Evolutionary conservation across 2,113 vertebrate genomes (phyloP), one percentile per base, ranked within the genome.

Genomic region (Cochlearius cochlearius): DNA sequence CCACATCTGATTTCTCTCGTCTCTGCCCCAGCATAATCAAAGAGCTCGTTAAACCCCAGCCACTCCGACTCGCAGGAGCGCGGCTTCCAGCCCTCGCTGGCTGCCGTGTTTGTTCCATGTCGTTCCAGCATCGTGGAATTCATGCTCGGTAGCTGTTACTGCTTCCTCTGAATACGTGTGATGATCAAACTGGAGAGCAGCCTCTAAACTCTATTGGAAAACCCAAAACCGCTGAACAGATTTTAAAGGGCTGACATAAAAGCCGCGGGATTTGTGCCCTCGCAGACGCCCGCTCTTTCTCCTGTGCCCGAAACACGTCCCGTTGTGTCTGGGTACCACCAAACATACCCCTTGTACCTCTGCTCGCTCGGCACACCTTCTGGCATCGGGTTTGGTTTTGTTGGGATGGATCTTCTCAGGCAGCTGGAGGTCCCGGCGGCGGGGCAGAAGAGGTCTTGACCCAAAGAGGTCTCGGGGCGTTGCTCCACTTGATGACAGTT

Each of bases 221-320:
- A 58, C 71, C 90, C 76, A 77, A 14, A 94, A 94, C 88, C 36
- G 67, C 78, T 73, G 93, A 15, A 64, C 71, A 26, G 56, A 14
- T 91, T 86, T 88, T 83, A 86, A 72, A 86, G 83, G 66, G 32
- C 62, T 76, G 93, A 68, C 56, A 34, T 41, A 62, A 82, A 53
- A 47, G 43, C 47, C 1, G 0, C 0, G 1, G 56, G 74, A 45
- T 74, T 45, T 58, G 74, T 88, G 69, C 32, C 29, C 81, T 86
- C 2, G 0, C 5, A 2, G 74, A 62, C n/a, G 56, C 55, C 5
- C 1, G 0, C 26, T 43, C 34, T 20, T 68, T 4, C 66, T 39
- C 49, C 60, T 25, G 67, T 55, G 43, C 12, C 92, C 27, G 0
- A 47, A 45, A 41, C 0, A 0, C 4, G 0, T 62, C 59, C 80